These are phyloP conservation scores for Macrophya alboannulata DNA, from an alignment of 2,888 invertebrate genomes.

Conservation along the genomic window DNA sequence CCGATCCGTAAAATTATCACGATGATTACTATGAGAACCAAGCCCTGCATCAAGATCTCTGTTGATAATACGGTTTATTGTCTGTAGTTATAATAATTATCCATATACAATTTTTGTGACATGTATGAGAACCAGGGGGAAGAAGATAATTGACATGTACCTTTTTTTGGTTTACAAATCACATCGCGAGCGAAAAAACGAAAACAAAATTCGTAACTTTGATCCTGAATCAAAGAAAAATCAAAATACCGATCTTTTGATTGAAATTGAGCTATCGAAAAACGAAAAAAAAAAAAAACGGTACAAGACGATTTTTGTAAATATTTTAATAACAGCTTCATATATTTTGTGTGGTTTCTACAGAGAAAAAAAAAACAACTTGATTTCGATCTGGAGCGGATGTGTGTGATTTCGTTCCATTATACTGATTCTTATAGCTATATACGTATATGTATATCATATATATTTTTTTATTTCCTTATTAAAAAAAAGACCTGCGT, in stretches of 20 bases:
- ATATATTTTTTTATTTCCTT: not conserved
- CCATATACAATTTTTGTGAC: not conserved
- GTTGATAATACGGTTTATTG: not conserved
- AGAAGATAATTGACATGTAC: no score
- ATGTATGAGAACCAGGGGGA: not conserved
- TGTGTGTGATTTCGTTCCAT: no score
- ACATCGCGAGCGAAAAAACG: not conserved
- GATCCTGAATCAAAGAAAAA: not conserved
- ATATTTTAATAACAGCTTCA: not conserved
- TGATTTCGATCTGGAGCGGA: no score
- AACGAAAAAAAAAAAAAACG: not conserved
- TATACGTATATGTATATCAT: no score
- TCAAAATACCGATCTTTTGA: not conserved
- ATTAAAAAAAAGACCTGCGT: not conserved
- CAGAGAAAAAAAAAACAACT: no score
- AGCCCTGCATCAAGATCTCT: constrained; percentile 10
- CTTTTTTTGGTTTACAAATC: no score
- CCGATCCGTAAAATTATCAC: constrained; percentile 18
- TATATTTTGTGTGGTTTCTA: not conserved
- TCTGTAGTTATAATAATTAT: not conserved
- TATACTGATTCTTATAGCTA: no score
- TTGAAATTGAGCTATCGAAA: not conserved
- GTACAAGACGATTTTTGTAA: not conserved
- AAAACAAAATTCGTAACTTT: not conserved
- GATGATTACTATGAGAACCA: constrained; percentile 20